Conservation (phyloP, 2,888 invertebrate genomes). For the Ochropacha duplaris region DNA sequence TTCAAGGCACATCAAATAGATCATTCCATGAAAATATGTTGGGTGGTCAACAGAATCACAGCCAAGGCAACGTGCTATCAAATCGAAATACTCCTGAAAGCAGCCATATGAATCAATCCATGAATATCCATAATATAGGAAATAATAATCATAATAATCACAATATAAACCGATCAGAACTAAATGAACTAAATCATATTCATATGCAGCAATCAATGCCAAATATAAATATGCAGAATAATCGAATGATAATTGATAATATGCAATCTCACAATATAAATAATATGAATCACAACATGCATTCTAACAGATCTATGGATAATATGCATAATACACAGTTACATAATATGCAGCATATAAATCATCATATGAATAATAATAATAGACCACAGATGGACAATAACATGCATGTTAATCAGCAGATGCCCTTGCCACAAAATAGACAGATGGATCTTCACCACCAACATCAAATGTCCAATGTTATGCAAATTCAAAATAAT, state of each 20-base stretch:
- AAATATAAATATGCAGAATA: conserved; percentile 71
- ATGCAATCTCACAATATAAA: conserved; percentile 70
- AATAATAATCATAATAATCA: conserved; percentile 66
- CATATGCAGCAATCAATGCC: conserved; percentile 71
- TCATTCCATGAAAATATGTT: conserved; percentile 70
- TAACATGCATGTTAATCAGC: conserved; percentile 72
- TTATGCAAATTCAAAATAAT: conserved; percentile 75
- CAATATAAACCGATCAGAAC: conserved; percentile 61
- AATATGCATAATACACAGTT: conserved; percentile 70
- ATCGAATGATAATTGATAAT: conserved; percentile 74
- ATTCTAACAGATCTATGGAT: conserved; percentile 69
- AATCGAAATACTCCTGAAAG: conserved; percentile 67
- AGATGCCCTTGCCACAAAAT: conserved; percentile 70
- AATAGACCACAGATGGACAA: conserved; percentile 64
- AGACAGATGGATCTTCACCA: conserved; percentile 75
- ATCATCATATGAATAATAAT: conserved; percentile 65
- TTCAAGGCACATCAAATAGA: conserved; percentile 57
- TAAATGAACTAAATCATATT: conserved; percentile 71
- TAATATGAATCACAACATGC: conserved; percentile 69
- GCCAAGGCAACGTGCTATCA: conserved; percentile 58
- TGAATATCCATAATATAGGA: conserved; percentile 66
- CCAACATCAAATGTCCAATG: conserved; percentile 74
- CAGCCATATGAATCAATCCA: conserved; percentile 68
- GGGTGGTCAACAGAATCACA: conserved; percentile 59
- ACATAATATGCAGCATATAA: conserved; percentile 74